Conservation (phyloP, 2,113 vertebrate species). For the Cyprinodon tularosa region DNA sequence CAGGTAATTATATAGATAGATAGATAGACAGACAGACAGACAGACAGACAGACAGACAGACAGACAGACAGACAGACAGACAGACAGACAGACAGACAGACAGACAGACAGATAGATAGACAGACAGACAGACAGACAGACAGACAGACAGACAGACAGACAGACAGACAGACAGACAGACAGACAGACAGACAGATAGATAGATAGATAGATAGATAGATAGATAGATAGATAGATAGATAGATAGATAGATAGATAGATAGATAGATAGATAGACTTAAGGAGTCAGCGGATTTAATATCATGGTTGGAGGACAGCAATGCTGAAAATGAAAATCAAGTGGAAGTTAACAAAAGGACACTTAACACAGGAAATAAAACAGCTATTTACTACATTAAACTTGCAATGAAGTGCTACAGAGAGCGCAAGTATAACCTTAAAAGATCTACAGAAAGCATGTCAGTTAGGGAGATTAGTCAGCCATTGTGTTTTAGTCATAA, state of each 20-base stretch:
- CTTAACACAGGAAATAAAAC: background rate
- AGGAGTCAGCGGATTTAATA: background rate
- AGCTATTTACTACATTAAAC: background rate
- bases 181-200: too few relatives aligned
- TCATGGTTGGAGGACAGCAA: background rate
- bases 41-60: too few relatives aligned
- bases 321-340: background rate
- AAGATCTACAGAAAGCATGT: background rate
- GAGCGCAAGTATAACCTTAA: background rate
- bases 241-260: background rate
- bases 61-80: too few relatives aligned
- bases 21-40: background rate
- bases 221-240: too few relatives aligned
- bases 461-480: background rate
- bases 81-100: too few relatives aligned
- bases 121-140: background rate
- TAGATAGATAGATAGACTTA: too few relatives aligned
- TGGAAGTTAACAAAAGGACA: background rate
- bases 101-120: background rate
- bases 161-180: too few relatives aligned
- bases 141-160: too few relatives aligned
- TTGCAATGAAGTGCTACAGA: background rate
- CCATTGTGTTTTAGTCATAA: too few relatives aligned
- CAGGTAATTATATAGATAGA: background rate
- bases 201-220: background rate